Base-by-base conservation (phyloP, 1,140 invertebrate genomes). In the Scaptomyza montana region DNA sequence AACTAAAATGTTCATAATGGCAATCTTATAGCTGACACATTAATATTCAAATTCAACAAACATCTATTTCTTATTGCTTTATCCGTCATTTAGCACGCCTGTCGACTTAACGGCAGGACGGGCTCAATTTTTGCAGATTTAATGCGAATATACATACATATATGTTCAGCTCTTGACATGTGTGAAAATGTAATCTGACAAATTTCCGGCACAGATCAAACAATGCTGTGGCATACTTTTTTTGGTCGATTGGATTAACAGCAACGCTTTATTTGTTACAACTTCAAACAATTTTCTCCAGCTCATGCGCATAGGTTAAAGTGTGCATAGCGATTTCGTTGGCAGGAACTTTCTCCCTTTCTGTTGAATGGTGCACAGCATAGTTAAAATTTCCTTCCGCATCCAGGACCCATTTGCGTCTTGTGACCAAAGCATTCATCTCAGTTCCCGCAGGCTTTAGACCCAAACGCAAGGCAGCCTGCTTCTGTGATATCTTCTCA, bases 201-300 rank as follows among this genome's bases (percentile, higher is more conserved):
- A 89, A 89, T 89, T 80, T 89, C 61, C 71, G 75, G 67, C 66
- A 61, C 46, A 66, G 13, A 55, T 25, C 28, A 56, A 51, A 55
- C 12, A 43, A 54, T 57, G 63, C 57, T 61, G 13, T 50, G 16
- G 36, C 50, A 77, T 71, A 43, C 80, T 89, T 80, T 89, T 67
- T 50, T 60, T 61, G n/a, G n/a, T 13, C 74, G 66, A 84, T 57
- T 51, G 53, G 84, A 75, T 77, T 81, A 78, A 21, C 19, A 12
- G 19, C 5, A 55, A 66, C 51, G 68, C 67, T 47, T 72, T 59
- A 57, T 68, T 77, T 49, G 55, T 19, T 53, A 54, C 12, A 53
- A 60, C 13, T 70, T 89, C 49, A 99, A 64, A 99, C 98, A 94
- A 99, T 99, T 97, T 99, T 99, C 94, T 99, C 99, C 65, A 99